Conservation (phyloP, 2,113 vertebrate genomes). For the Bubalus kerabau region DNA sequence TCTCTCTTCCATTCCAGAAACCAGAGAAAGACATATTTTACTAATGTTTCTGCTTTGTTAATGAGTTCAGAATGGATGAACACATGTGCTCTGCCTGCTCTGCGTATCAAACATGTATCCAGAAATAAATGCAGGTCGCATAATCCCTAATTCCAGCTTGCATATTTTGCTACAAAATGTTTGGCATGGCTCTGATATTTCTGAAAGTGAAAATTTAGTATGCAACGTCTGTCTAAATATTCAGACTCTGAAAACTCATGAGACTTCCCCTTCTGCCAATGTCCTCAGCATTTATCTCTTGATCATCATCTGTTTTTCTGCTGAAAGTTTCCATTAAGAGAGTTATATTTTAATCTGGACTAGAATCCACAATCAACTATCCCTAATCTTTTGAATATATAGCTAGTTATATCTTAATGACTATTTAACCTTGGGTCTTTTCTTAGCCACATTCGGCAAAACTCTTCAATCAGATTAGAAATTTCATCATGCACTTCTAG, state of each 20-base stretch:
- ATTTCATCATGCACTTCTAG: neutral
- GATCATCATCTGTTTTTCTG: constrained; percentile 15
- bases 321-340: constrained; percentile 22
- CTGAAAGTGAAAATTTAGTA: constrained; percentile 42
- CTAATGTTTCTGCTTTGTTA: constrained; percentile 73
- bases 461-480: neutral
- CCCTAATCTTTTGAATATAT: neutral
- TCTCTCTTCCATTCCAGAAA: constrained; percentile 61
- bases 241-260: constrained; percentile 39
- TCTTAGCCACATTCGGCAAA: neutral
- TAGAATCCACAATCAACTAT: constrained; percentile 6
- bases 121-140: constrained; percentile 57
- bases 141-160: constrained; percentile 35
- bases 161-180: constrained; percentile 57
- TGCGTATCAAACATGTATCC: constrained; percentile 46
- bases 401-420: neutral
- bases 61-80: constrained; percentile 66
- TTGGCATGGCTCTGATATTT: constrained; percentile 8
- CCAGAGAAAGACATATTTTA: constrained; percentile 68
- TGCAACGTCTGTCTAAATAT: neutral
- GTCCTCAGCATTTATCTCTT: constrained; percentile 29
- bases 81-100: constrained; percentile 51
- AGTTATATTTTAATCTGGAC: constrained; percentile 39
- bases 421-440: neutral
- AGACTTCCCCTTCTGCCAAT: constrained; percentile 22